Evolutionary conservation across 2,888 invertebrate species (phyloP), one percentile per base, ranked within the genome.

Genomic region (Plebejus anna): DNA sequence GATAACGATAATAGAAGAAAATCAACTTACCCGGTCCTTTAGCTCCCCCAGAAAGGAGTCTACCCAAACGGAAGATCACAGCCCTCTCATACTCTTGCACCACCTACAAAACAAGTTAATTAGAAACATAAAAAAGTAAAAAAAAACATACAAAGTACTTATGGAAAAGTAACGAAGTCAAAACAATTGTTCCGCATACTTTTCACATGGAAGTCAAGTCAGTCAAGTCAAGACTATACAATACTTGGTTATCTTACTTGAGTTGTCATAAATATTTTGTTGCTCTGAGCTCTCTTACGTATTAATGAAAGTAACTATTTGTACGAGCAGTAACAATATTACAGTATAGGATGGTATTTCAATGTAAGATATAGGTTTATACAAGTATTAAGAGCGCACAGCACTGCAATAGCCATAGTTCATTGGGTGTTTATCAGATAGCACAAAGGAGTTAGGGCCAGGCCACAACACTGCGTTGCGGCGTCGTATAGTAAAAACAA

Each of bases 1-100:
- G 5, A 42, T 42, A 42, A 5, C 4, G 7, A 7, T 42, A 32
- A 32, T 32, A 32, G 55, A 4, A 11, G 13, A 55, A 55, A 55
- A 55, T 55, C 4, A 55, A 82, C 92, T 94, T 94, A 97, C 98
- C 98, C 82, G 98, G 98, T 79, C 98, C 98, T 89, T 98, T 98
- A 7, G 98, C 98, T 28, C 98, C 98, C 28, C 98, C 98, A 1
- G 97, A 96, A 76, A 98, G 94, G 47, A 98, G 95, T 78, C 98
- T 95, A 6, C 98, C 98, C 77, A 99, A 94, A 75, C 98, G 96
- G 88, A 99, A 99, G 88, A 99, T 99, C 57, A 99, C 98, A 0
- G 98, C 98, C 79, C 99, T 94, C 89, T 99, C 98, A 88, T 99
- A 99, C 86, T 99, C 98, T 86, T 98, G 98, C 2, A 99, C 98